Base-by-base conservation (phyloP, 2,797 vertebrate genomes). In the Syncerus caffer region DNA sequence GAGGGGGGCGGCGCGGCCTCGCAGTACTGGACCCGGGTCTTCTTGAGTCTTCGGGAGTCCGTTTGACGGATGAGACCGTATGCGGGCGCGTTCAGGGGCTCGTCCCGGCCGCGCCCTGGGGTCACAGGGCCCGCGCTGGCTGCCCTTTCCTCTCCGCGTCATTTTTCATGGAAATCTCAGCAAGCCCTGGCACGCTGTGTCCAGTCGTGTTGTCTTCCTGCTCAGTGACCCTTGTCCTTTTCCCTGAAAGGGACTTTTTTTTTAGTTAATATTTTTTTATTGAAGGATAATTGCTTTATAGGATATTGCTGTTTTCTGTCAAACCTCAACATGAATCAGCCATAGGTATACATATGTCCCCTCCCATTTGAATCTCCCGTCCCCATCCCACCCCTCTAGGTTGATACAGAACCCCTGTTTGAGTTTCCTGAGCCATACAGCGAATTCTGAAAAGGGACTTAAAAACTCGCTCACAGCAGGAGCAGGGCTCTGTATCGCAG, bases 161-260 rank as follows among this genome's bases (percentile, higher is more conserved):
- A 0, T n/a, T n/a, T 11, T 17, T 11, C 85, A 0, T 15, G 4
- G 88, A 47, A 50, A 1, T 25, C 31, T 50, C 4, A 38, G 3
- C 47, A 29, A 5, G 50, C 23, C 23, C 23, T 10, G 67, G 50
- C 25, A 16, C 14, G 1, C 4, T 29, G 83, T 45, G 23, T 62
- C 27, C 29, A 5, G 16, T 42, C 45, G 12, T 15, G 10, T 29
- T 38, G 55, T 50, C 79, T 7, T 51, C 76, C 16, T 31, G 5
- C 38, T 6, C 87, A 14, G 6, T 9, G 74, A 23, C 45, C 1
- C 4, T 10, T 21, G 31, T 17, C 1, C 51, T 25, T 31, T 53
- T 1, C 25, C 21, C 51, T 38, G 64, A 50, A 21, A 4, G 27
- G 50, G 8, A 51, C 50, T 21, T 0, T n/a, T 62, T 60, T 29